Evolutionary conservation across 2,888 invertebrate genomes (phyloP).

Genomic region (Carcina quercana): DNA sequence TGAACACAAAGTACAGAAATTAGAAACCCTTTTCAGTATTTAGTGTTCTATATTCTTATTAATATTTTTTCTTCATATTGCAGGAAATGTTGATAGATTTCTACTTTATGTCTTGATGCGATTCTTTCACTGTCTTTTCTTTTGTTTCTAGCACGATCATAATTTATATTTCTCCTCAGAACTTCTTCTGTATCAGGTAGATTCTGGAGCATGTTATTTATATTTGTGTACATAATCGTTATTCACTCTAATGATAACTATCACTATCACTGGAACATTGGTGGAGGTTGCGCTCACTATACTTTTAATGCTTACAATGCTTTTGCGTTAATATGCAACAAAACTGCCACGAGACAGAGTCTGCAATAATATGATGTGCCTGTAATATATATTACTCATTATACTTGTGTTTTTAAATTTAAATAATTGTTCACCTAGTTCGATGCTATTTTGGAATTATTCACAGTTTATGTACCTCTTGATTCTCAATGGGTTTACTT

Average conservation of each 20-base stretch:
- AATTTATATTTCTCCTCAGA: conserved; percentile 61
- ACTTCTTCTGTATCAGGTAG: conserved; percentile 66
- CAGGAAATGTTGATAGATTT: conserved; percentile 69
- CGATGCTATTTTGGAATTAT: too few relatives aligned
- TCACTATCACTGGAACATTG: conserved; percentile 47
- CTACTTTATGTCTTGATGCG: conserved; percentile 66
- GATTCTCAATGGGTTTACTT: too few relatives aligned
- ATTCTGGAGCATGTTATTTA: conserved; percentile 51
- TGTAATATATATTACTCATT: too few relatives aligned
- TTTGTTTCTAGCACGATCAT: conserved; percentile 62
- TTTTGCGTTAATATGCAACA: conserved; percentile 60
- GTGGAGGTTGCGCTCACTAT: conserved; percentile 45
- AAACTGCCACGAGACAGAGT: conserved; percentile 71
- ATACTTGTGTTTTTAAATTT: too few relatives aligned
- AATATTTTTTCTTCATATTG: conserved; percentile 71
- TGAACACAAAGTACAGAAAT: conserved; percentile 34
- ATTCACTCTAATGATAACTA: conserved; percentile 25
- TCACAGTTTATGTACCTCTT: too few relatives aligned
- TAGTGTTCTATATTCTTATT: conserved; percentile 62
- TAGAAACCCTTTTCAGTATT: conserved; percentile 45
- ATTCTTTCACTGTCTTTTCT: conserved; percentile 59
- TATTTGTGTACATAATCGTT: conserved; percentile 51
- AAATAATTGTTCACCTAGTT: too few relatives aligned
- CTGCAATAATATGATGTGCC: conserved; percentile 52
- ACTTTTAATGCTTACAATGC: conserved; percentile 50